These are phyloP conservation scores for Desmodus rotundus DNA, from an alignment of 2,113 vertebrate species.

Conservation along the genomic window DNA sequence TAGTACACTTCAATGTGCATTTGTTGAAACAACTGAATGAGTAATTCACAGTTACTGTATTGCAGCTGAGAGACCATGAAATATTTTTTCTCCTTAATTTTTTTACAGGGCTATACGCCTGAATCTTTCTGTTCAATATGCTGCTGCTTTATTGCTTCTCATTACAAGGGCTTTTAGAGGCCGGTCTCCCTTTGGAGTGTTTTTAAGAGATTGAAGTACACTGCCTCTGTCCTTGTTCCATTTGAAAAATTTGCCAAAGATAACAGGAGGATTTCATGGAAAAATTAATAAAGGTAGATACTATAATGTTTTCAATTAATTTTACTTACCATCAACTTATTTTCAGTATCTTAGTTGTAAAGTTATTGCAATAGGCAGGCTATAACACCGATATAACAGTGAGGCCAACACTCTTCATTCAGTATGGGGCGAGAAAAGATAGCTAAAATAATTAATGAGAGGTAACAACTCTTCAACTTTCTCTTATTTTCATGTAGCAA, in stretches of 20 bases:
- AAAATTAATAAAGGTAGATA: not conserved
- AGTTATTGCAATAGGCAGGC: not conserved
- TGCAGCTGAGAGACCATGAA: not conserved
- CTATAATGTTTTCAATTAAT: not conserved
- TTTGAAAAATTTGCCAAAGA: not conserved
- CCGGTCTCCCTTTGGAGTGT: not conserved
- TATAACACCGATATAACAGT: not conserved
- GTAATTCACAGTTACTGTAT: not conserved
- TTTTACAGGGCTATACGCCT: not conserved
- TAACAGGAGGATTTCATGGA: not conserved
- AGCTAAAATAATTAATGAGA: not conserved
- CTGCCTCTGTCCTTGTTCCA: not conserved
- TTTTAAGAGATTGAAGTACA: not conserved
- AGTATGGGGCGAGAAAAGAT: not conserved
- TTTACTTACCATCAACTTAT: not conserved
- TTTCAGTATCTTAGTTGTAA: not conserved
- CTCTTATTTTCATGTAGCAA: not conserved
- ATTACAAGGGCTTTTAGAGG: not conserved
- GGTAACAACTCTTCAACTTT: not conserved
- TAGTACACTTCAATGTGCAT: not conserved
- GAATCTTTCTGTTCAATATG: not conserved
- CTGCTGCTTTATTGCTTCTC: not conserved
- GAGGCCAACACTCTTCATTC: not conserved
- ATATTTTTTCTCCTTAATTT: not conserved
- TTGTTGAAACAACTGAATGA: not conserved